Conservation (phyloP, 2,888 invertebrate species). For the Unio pictorum region DNA sequence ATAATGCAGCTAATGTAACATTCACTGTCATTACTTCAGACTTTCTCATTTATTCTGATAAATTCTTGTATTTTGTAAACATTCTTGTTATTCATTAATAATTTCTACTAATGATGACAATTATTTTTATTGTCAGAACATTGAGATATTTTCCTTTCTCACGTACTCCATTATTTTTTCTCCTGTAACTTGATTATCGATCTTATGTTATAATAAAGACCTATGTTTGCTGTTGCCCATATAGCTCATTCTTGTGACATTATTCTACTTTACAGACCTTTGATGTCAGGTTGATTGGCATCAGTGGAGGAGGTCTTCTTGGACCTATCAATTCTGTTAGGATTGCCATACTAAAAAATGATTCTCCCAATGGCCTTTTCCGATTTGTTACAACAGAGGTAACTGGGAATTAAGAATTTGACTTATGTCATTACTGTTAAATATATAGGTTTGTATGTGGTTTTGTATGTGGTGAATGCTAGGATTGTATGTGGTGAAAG, state of each 20-base stretch:
- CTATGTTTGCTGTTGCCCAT: neutral
- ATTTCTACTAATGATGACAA: too few species aligned
- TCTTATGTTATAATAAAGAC: neutral
- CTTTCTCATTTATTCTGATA: too few species aligned
- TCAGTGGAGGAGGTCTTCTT: conserved; percentile 57
- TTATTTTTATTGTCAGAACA: too few species aligned
- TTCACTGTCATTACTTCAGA: too few species aligned
- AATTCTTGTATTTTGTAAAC: too few species aligned
- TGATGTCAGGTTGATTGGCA: conserved; percentile 61
- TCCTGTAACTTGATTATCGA: neutral
- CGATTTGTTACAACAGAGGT: conserved; percentile 62
- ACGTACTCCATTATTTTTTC: too few species aligned
- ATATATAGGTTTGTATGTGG: too few species aligned
- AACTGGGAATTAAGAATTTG: conserved; percentile 2
- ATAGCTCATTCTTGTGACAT: conserved; percentile 1
- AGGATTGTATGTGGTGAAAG: too few species aligned
- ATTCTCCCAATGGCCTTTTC: conserved; percentile 69
- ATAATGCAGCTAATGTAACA: too few species aligned
- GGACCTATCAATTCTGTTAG: conserved; percentile 53
- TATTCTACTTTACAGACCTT: conserved; percentile 56
- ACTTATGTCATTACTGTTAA: neutral
- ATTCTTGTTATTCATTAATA: too few species aligned
- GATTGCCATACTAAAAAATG: conserved; percentile 67
- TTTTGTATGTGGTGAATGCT: too few species aligned
- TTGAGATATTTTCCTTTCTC: too few species aligned